Evolutionary conservation across 2,113 vertebrate genomes (phyloP), one percentile per base, ranked within the genome.

Genomic region (Lipophrys pholis): DNA sequence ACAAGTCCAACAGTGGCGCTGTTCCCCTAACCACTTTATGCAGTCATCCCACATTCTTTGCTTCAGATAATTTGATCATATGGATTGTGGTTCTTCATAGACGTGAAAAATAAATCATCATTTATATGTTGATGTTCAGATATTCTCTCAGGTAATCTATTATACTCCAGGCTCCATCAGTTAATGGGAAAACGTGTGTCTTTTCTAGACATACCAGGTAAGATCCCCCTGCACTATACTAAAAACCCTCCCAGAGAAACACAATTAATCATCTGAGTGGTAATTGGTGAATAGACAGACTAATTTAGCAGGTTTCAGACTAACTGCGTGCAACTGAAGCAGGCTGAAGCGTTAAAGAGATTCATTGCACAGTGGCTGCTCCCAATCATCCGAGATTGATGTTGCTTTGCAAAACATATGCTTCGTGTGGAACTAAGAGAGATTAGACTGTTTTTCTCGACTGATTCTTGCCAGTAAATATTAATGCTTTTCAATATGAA

Each of bases 361-460:
- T 83, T 83, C 77, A 83, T 78, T 80, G 85, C 83, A 87, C 84
- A 76, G 73, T 75, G 74, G 82, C 60, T 84, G 90, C 87, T 84
- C 76, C 87, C 85, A 91, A 90, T 93, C 92, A 86, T 80, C 91
- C 76, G 84, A 81, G 91, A 90, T 82, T 92, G 88, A 93, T 92
- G 89, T 87, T 66, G 80, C 86, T 84, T 88, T 66, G 79, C 86
- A 80, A 81, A 83, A 83, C 90, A 91, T 88, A 90, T 93, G 92
- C 77, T 88, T 79, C 59, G 11, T 55, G 69, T 80, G 79, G 80
- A 86, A 81, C 72, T 81, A 69, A 71, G 76, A 76, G 78, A 88
- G 72, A 90, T 87, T 81, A 93, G 71, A 81, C 63, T 16, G 77
- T 87, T 87, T 83, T 83, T 75, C 78, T 73, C 71, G 54, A 75